A percentile compares a stretch with the other conserved stretches of the same genome.
These are phyloP conservation scores for Python bivittatus DNA, from an alignment of 2,113 vertebrate species.

Conservation along the genomic window DNA sequence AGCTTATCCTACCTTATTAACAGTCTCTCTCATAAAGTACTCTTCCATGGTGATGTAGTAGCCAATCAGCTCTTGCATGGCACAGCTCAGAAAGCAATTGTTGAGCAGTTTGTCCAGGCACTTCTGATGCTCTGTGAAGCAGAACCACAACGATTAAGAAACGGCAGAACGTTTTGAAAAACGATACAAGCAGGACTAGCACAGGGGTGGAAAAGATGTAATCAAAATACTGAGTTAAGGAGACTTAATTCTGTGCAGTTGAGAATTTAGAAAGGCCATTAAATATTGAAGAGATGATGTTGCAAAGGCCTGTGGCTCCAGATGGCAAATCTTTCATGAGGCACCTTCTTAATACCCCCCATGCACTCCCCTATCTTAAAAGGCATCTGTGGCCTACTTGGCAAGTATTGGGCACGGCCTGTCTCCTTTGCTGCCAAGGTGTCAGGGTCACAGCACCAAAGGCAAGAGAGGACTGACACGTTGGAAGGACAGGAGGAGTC, in stretches of 20 bases:
- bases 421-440: not conserved
- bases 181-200: not conserved
- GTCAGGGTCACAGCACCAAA: not conserved
- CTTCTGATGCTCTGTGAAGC: conserved; percentile 87
- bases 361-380: not conserved
- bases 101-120: conserved; percentile 91
- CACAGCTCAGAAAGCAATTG: conserved; percentile 88
- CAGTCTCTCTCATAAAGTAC: conserved; percentile 97
- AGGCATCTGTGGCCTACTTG: not conserved
- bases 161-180: not conserved
- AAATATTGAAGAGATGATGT: not conserved
- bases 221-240: not conserved
- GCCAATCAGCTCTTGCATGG: conserved; percentile 97
- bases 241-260: not conserved
- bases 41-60: conserved; percentile 98
- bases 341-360: not conserved
- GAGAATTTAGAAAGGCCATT: not conserved
- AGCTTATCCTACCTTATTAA: conserved; percentile 86
- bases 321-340: not conserved
- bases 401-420: not conserved
- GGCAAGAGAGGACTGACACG: not conserved
- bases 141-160: not conserved
- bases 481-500: not conserved
- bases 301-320: not conserved
- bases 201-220: not conserved